These are phyloP conservation scores for Antheraea assamensis DNA, from an alignment of 2,888 invertebrate species.

Conservation along the genomic window DNA sequence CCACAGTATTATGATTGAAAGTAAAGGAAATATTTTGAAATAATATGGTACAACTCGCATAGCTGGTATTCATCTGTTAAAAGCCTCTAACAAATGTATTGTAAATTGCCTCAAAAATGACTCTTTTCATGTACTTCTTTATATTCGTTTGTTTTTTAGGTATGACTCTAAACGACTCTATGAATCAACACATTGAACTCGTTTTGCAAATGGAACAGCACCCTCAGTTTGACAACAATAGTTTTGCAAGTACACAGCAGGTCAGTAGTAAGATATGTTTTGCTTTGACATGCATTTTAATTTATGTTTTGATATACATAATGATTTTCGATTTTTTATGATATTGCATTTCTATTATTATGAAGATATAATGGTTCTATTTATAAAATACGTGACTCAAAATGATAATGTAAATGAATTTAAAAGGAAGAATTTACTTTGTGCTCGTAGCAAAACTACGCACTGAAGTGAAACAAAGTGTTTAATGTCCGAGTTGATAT, in stretches of 20 bases:
- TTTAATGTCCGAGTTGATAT: no score
- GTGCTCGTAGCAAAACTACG: no score
- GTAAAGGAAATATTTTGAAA: background rate
- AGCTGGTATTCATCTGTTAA: background rate
- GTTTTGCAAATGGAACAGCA: constrained; percentile 80
- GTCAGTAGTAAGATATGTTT: constrained; percentile 33
- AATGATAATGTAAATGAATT: background rate
- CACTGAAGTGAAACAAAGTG: no score
- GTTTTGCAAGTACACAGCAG: constrained; percentile 78
- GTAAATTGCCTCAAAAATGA: background rate
- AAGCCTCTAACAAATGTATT: background rate
- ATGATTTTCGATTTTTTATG: no score
- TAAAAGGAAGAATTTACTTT: background rate
- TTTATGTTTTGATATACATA: background rate
- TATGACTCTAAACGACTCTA: constrained; percentile 79
- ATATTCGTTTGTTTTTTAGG: constrained; percentile 53
- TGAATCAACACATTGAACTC: constrained; percentile 81
- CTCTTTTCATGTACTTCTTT: background rate
- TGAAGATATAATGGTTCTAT: background rate
- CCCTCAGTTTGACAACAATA: constrained; percentile 78
- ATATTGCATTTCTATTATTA: background rate
- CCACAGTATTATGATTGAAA: background rate
- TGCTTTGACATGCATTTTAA: background rate
- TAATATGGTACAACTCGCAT: background rate
- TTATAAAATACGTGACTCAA: background rate